Percentiles rank a stretch among this genome's conserved stretches.
Evolutionary conservation across 23 tunicate species (phyloP).

Genomic region (Trididemnum nubilum): DNA sequence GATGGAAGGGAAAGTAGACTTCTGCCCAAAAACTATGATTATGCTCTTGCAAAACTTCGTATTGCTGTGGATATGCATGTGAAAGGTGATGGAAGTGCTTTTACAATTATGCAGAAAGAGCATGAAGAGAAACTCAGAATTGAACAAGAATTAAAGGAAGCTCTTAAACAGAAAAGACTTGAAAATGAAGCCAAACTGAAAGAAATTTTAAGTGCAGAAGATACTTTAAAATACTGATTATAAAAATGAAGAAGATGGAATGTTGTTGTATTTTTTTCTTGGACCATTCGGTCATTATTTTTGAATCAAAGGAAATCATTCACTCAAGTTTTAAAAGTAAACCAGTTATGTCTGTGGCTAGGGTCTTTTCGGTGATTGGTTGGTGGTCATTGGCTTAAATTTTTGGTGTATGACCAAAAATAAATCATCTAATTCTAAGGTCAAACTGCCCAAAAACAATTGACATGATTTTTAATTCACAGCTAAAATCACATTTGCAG

Average conservation of each 20-base stretch:
- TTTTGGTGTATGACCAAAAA: no score
- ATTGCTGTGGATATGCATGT: constrained; percentile 50
- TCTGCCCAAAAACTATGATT: constrained; percentile 33
- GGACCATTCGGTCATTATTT: not conserved
- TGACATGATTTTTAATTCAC: no score
- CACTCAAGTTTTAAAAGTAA: not conserved
- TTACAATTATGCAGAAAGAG: constrained; percentile 20
- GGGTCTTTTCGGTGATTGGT: no score
- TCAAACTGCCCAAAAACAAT: no score
- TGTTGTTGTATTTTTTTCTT: no score
- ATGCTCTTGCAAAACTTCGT: constrained; percentile 49
- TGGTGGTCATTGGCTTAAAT: no score
- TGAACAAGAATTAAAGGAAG: constrained; percentile 4
- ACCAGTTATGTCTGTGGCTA: no score
- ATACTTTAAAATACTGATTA: constrained; percentile 43
- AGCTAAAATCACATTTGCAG: no score
- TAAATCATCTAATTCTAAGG: no score
- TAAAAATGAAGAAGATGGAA: no score
- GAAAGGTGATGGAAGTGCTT: constrained; percentile 60
- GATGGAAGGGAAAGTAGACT: constrained; percentile 30
- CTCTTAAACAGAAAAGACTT: not conserved
- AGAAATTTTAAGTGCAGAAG: constrained; percentile 46
- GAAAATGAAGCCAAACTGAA: constrained; percentile 53
- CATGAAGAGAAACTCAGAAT: constrained; percentile 26
- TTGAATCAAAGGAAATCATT: not conserved